Base-by-base conservation (phyloP, 2,113 vertebrate genomes). In the Cyphomyrus discorhynchus region DNA sequence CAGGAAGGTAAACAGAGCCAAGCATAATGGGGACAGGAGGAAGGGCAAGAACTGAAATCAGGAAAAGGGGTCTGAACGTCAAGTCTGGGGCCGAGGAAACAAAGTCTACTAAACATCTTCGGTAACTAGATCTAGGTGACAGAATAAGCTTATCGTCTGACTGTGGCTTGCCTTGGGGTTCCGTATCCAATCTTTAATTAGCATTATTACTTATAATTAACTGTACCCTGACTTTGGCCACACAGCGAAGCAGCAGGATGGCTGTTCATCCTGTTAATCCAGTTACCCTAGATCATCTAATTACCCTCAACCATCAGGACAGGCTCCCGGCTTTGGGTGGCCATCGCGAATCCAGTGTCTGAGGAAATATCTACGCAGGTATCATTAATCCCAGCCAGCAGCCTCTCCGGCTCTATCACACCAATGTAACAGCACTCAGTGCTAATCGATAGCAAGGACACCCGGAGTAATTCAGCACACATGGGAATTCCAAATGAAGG, bases 391-490 rank as follows among this genome's bases (percentile, higher is more conserved):
- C 88, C 66, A 89, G 83, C 89, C 77, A 91, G 89, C 91, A 87
- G 82, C 31, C 47, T 24, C 84, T 9, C 6, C 52, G 17, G 11
- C 49, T 80, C 90, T 92, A 92, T 89, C 50, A 24, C 80, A 66
- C 89, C 93, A 31, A 45, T 56, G 53, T 92, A 92, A 93, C 93
- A 91, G 92, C 17, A 92, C 93, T 94, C 92, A 87, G 90, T 87
- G 86, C 90, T 46, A 93, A 92, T 93, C 92, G 89, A 92, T 94
- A 90, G 91, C 90, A 90, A 91, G 89, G 89, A 88, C 58, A 87
- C 46, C 13, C 58, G 42, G 62, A 70, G 91, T 90, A 85, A 91
- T 90, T 21, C 56, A 53, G 86, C 66, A 90, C 90, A 92, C 49
- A 92, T 90, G 52, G 24, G 74, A 10, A 52, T 90, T 88, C 91